Base-by-base conservation (phyloP, 2,113 vertebrate species). In the Sylvia atricapilla region DNA sequence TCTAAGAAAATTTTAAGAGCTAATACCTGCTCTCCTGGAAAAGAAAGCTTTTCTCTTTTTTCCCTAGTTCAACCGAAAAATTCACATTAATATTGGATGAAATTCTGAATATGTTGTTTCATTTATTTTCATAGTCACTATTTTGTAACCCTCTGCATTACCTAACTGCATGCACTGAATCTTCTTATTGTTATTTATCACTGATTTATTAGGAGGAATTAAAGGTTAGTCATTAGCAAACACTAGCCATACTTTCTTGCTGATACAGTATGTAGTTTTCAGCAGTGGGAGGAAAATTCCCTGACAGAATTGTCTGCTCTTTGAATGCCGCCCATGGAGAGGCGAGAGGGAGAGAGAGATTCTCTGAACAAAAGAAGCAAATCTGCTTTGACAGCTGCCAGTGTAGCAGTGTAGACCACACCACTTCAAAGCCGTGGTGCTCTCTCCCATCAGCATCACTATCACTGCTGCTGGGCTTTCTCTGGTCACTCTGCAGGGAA, bases 361-460 rank as follows among this genome's bases (percentile, higher is more conserved):
- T 79, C 82, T 90, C 77, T 66, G 35, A 25, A 33, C 62, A 84
- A 79, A 92, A 76, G 79, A 81, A 94, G 88, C 41, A 96, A 75
- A 87, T 41, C 58, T 89, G 43, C 79, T 84, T 66, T 84, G 66
- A 62, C 79, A 92, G 80, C 70, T 73, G 64, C 74, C 62, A 49
- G 8, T 13, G 25, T 16, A 79, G 81, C 90, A n/a, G 31, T 24
- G 74, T 22, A 75, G 90, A 58, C 83, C 59, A 30, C 23, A 58
- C 52, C 16, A 19, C 69, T 88, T 91, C 69, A 90, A 93, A 94
- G 84, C 33, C 6, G 24, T 3, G 2, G 9, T 5, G 16, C 24
- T 52, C 23, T 49, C 52, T 76, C 67, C 69, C 89, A 82, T 59
- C 82, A 68, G 50, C 37, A 56, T 69, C 69, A 8, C 59, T 44